Percentiles rank a stretch among this genome's conserved stretches.
These are phyloP conservation scores for Cantharis lateralis DNA, from an alignment of 2,888 invertebrate species.

Conservation along the genomic window DNA sequence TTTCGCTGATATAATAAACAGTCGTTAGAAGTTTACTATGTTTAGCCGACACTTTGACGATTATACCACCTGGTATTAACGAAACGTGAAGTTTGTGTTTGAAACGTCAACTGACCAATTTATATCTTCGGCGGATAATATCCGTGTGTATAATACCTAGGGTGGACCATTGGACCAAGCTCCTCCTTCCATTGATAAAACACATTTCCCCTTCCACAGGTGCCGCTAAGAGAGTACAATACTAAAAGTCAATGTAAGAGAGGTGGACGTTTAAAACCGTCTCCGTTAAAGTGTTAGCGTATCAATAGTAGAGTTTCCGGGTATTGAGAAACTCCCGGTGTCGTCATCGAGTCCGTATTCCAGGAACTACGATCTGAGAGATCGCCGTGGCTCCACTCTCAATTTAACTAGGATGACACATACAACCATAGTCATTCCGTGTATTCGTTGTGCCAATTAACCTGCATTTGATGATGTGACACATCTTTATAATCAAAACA, in stretches of 20 bases:
- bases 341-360: conserved; percentile 32
- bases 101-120: conserved; percentile 35
- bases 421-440: conserved; percentile 21
- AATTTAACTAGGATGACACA: conserved; percentile 22
- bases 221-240: conserved; percentile 24
- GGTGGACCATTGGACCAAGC: conserved; percentile 26
- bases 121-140: conserved; percentile 34
- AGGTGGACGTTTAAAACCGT: conserved; percentile 19
- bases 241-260: conserved; percentile 27
- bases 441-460: conserved; percentile 31
- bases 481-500: conserved; percentile 9
- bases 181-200: conserved; percentile 34
- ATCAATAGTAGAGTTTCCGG: conserved; percentile 29
- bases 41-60: conserved; percentile 17
- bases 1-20: conserved; percentile 6
- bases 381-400: conserved; percentile 18
- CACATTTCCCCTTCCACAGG: conserved; percentile 31
- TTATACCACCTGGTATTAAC: conserved; percentile 25
- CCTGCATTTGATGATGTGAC: conserved; percentile 18
- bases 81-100: conserved; percentile 32
- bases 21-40: neutral
- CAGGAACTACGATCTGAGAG: conserved; percentile 27
- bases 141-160: conserved; percentile 31
- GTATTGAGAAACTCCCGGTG: conserved; percentile 34
- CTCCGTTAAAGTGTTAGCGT: conserved; percentile 23